phyloP scores from a whole-genome alignment of 2,113 vertebrate species.

The Rousettus leschenaultii region DNA sequence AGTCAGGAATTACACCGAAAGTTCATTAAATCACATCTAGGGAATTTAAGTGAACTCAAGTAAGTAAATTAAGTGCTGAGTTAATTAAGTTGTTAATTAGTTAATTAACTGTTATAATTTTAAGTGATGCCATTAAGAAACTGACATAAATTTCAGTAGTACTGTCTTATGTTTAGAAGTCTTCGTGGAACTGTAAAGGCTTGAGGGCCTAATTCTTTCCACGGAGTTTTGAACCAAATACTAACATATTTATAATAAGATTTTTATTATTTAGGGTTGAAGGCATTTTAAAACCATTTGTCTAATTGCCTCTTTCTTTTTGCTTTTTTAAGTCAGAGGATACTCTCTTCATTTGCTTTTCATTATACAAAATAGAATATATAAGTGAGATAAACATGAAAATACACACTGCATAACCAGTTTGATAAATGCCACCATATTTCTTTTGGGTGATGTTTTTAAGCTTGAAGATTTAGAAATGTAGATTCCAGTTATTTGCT shows the following conservation, averaged over 20 bases:
- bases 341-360: not conserved
- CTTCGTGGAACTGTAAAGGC: conserved; percentile 83
- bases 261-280: conserved; percentile 69
- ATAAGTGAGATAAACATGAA: not conserved
- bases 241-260: conserved; percentile 67
- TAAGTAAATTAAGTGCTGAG: conserved; percentile 88
- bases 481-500: not conserved
- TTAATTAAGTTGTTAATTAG: conserved; percentile 91
- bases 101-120: conserved; percentile 88
- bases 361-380: conserved; percentile 28
- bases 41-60: conserved; percentile 86
- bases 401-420: not conserved
- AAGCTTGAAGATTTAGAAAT: not conserved
- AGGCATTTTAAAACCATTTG: conserved; percentile 68
- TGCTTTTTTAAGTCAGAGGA: conserved; percentile 17
- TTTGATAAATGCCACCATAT: not conserved
- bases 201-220: conserved; percentile 80
- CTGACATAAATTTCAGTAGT: conserved; percentile 86
- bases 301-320: conserved; percentile 46
- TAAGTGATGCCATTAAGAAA: conserved; percentile 86
- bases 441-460: not conserved
- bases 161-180: conserved; percentile 78
- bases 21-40: conserved; percentile 85
- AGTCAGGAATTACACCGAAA: conserved; percentile 84
- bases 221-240: conserved; percentile 77